These are phyloP conservation scores for Pocillopora meandrina DNA, from an alignment of 92 coral and sea anemone species.

Conservation along the genomic window DNA sequence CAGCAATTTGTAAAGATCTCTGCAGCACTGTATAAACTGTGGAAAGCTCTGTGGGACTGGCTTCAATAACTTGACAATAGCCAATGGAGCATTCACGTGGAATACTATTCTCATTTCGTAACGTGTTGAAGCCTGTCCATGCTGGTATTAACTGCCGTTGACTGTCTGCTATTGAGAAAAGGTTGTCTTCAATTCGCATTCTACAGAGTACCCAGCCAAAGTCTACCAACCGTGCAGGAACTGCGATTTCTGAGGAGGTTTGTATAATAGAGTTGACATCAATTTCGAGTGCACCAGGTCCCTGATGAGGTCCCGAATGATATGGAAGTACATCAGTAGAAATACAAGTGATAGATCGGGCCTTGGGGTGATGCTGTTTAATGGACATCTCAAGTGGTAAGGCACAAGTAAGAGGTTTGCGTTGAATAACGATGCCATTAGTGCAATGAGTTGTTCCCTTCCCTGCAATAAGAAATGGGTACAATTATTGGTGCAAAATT, in stretches of 20 bases:
- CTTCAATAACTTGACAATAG: slow-evolving; percentile 73
- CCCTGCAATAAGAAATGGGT: slow-evolving; percentile 30
- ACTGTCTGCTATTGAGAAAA: slow-evolving; percentile 38
- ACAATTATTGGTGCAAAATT: neutral
- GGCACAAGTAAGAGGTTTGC: slow-evolving; percentile 53
- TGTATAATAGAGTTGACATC: slow-evolving; percentile 13
- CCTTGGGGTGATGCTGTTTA: slow-evolving; percentile 40
- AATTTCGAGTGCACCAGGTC: slow-evolving; percentile 48
- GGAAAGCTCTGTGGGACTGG: slow-evolving; percentile 73
- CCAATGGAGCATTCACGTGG: slow-evolving; percentile 61
- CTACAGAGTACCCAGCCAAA: slow-evolving; percentile 72
- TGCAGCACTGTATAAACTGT: slow-evolving; percentile 65
- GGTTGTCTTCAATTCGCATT: slow-evolving; percentile 37
- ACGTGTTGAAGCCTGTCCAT: slow-evolving; percentile 62
- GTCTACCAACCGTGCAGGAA: slow-evolving; percentile 54
- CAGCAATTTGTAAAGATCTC: slow-evolving; percentile 61
- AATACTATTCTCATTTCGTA: slow-evolving; percentile 28
- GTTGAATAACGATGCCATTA: slow-evolving; percentile 69
- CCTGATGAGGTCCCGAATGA: slow-evolving; percentile 54
- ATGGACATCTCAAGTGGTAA: slow-evolving; percentile 39
- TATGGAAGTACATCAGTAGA: slow-evolving; percentile 59
- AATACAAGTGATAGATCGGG: slow-evolving; percentile 37
- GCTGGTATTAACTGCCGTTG: slow-evolving; percentile 70
- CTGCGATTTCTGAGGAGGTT: slow-evolving; percentile 24
- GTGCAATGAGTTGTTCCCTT: slow-evolving; percentile 76